A percentile compares a stretch with the other conserved stretches of the same genome.
phyloP scores from a whole-genome alignment of 2,113 vertebrate species.

The Sander lucioperca region DNA sequence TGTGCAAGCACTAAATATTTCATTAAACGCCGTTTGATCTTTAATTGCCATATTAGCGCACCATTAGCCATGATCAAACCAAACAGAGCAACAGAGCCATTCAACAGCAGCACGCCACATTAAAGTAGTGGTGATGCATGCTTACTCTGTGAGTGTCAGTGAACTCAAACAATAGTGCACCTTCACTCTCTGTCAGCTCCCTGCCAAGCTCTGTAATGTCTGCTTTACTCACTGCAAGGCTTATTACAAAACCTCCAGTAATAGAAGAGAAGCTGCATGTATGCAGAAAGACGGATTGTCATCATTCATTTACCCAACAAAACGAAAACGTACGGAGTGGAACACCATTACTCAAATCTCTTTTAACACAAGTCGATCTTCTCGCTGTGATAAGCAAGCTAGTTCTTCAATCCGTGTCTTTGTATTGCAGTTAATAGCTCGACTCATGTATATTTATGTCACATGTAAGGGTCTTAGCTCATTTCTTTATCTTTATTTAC shows the following conservation, averaged over 20 bases:
- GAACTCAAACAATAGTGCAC: slow-evolving; percentile 20
- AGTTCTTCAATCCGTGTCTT: slow-evolving; percentile 13
- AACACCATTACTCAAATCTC: slow-evolving; percentile 32
- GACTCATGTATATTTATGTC: slow-evolving; percentile 4
- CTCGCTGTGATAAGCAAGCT: neutral
- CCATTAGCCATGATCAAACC: slow-evolving; percentile 64
- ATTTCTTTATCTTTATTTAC: slow-evolving; percentile 35
- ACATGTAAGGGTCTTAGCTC: slow-evolving; percentile 22
- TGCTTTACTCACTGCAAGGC: slow-evolving; percentile 27
- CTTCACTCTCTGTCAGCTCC: slow-evolving; percentile 44
- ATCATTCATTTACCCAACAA: slow-evolving; percentile 36
- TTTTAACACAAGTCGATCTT: slow-evolving; percentile 39
- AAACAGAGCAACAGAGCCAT: slow-evolving; percentile 45
- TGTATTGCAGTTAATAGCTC: neutral
- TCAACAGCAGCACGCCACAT: slow-evolving; percentile 26
- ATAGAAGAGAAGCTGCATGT: neutral
- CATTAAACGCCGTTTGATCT: slow-evolving; percentile 65
- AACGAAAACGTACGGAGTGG: slow-evolving; percentile 22
- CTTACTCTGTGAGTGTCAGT: slow-evolving; percentile 29
- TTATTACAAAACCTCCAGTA: slow-evolving; percentile 20
- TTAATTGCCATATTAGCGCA: slow-evolving; percentile 66
- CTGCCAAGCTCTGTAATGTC: slow-evolving; percentile 32
- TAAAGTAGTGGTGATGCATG: slow-evolving; percentile 30
- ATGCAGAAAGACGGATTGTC: neutral
- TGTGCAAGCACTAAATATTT: slow-evolving; percentile 56